These are phyloP conservation scores for Muscidifurax raptorellus DNA, from an alignment of 1,140 invertebrate genomes.

Conservation along the genomic window DNA sequence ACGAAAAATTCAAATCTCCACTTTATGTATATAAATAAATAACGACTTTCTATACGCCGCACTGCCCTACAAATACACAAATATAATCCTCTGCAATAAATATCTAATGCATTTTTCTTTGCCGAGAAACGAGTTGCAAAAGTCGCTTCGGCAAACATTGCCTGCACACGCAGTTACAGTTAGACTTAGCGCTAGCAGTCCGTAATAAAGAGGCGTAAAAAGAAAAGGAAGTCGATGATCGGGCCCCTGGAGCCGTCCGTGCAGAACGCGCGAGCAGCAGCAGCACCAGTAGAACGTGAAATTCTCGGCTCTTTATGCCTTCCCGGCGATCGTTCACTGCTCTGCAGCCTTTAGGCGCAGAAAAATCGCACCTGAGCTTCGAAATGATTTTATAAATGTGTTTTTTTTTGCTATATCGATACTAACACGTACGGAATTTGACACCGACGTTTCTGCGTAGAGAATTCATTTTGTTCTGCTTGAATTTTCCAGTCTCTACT, in stretches of 20 bases:
- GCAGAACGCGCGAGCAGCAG: constrained; percentile 5
- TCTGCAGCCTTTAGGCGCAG: background rate
- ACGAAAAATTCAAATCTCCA: background rate
- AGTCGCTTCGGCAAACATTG: background rate
- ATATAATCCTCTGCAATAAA: background rate
- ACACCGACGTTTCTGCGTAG: too few species aligned
- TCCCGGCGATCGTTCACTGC: background rate
- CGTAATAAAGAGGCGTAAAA: constrained; percentile 25
- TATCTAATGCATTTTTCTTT: background rate
- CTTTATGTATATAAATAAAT: background rate
- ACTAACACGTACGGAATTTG: too few species aligned
- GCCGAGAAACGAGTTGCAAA: background rate
- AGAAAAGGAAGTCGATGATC: constrained; percentile 23
- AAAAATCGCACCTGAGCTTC: background rate
- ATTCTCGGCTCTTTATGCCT: constrained; percentile 10
- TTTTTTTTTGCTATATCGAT: too few species aligned
- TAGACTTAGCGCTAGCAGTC: background rate
- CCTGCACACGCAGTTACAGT: background rate
- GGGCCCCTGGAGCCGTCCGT: background rate
- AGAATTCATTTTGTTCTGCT: too few species aligned
- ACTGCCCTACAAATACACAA: background rate
- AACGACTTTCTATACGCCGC: background rate
- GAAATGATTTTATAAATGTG: background rate
- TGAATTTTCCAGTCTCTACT: too few species aligned
- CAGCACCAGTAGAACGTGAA: constrained; percentile 17